Evolutionary conservation across 2,888 invertebrate genomes (phyloP), one percentile per base, ranked within the genome.

Genomic region (Drosophila mayaguana): DNA sequence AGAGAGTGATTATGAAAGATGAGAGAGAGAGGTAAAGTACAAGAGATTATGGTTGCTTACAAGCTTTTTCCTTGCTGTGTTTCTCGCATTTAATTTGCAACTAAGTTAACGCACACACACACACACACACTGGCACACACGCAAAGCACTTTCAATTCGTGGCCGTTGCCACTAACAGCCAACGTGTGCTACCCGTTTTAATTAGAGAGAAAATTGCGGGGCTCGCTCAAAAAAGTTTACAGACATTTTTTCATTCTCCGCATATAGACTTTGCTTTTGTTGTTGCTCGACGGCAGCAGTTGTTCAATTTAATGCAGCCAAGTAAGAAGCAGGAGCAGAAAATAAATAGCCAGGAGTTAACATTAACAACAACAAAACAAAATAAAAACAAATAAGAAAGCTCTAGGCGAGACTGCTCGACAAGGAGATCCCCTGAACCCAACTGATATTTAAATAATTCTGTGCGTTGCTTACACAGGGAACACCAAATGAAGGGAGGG

Each of bases 251-350:
- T 25, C 28, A 34, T 32, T 8, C 50, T 50, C 18, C 2, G n/a
- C 28, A 16, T 8, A 14, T 48, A 34, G 38, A 54, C 32, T 51
- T n/a, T 36, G 63, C 43, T 43, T 64, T 75, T 66, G 61, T 66
- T 75, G 61, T 55, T 77, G 69, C 63, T 60, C 63, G 32, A 11
- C 53, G 20, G 67, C 50, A 64, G 63, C 66, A 76, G 68, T 78
- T 77, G 78, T 80, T 78, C 81, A 81, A 81, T 81, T 78, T 72
- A 81, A 83, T 78, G 81, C 45, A 51, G 28, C 66, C 66, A 34
- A 6, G 34, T 2, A 11, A 12, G 25, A 16, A 16, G 25, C 16
- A 43, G 60, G 14, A 57, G 63, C 25, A n/a, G 11, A 6, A 55
- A 50, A 66, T 54, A 67, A 66, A 74, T 50, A 18, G 18, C 32